These are phyloP conservation scores for Acrocephalus scirpaceus DNA, from an alignment of 2,797 vertebrate genomes.

Conservation along the genomic window DNA sequence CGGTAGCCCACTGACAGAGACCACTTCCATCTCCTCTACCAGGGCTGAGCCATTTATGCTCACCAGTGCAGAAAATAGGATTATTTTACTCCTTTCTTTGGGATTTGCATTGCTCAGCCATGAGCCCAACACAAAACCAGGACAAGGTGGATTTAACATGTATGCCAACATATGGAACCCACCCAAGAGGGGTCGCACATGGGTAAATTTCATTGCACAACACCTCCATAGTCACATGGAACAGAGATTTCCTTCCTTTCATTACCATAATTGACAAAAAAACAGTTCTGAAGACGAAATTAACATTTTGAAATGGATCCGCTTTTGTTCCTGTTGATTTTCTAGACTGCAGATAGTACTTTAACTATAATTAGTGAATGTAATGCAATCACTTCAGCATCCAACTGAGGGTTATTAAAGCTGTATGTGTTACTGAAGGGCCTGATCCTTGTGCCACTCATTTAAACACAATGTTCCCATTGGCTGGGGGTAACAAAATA, in stretches of 20 bases:
- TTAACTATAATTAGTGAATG: slow-evolving; percentile 26
- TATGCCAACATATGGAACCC: neutral
- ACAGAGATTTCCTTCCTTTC: slow-evolving; percentile 7
- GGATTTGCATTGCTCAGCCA: neutral
- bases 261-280: slow-evolving; percentile 22
- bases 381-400: slow-evolving; percentile 35
- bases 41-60: neutral
- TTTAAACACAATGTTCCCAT: neutral
- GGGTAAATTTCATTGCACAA: neutral
- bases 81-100: neutral
- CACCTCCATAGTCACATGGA: neutral
- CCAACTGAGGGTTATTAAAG: slow-evolving; percentile 23
- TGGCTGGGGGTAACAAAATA: neutral
- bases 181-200: neutral
- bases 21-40: neutral
- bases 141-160: neutral
- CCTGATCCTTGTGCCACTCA: slow-evolving; percentile 24
- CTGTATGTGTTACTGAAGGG: neutral
- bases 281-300: slow-evolving; percentile 7
- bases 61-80: neutral
- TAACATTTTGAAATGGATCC: slow-evolving; percentile 4
- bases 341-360: slow-evolving; percentile 5
- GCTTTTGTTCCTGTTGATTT: slow-evolving; percentile 41
- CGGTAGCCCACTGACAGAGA: neutral
- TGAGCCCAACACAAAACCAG: neutral